Evolutionary conservation across 2,888 invertebrate genomes (phyloP), one percentile per base, ranked within the genome.

Genomic region (Drosophila lutescens): DNA sequence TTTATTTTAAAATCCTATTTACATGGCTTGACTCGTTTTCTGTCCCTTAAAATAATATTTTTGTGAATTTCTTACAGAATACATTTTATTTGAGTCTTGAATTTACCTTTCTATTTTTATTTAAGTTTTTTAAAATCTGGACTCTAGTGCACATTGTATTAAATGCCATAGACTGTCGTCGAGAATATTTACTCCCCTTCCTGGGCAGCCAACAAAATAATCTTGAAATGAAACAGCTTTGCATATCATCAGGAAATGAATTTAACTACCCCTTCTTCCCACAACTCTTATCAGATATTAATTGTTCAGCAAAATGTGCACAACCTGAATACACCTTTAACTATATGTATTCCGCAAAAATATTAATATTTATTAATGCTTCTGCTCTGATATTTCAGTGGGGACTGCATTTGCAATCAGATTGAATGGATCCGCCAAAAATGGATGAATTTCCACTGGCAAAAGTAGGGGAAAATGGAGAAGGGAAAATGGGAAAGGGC

Each of bases 381-480:
- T 34, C 26, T 6, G 23, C 47, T 13, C 17, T 10, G 46, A 44
- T 40, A 47, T 62, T 38, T 66, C 34, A 20, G 63, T 10, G 13
- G n/a, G 23, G 3, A 53, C 36, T 65, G 65, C 53, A 47, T 46
- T 53, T 40, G 34, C 23, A 40, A 62, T 46, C 65, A 3, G 53
- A 47, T 53, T 34, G 62, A 60, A 43, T 12, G 6, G 43, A 20
- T 43, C 43, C 43, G 36, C 32, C 49, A 20, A 60, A 63, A 65
- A 44, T 51, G 43, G 40, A 62, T 47, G 53, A 61, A 54, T 36
- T 62, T 54, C 40, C 41, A 13, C 44, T 20, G 61, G 23, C 43
- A 26, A 68, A 58, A 53, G 26, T 50, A 26, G 67, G 23, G 15
- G 62, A 32, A 47, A 63, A 59, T 40, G 43, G 7, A 55, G 44